phyloP scores from a whole-genome alignment of 2,888 invertebrate genomes.

The Lithosia quadra region DNA sequence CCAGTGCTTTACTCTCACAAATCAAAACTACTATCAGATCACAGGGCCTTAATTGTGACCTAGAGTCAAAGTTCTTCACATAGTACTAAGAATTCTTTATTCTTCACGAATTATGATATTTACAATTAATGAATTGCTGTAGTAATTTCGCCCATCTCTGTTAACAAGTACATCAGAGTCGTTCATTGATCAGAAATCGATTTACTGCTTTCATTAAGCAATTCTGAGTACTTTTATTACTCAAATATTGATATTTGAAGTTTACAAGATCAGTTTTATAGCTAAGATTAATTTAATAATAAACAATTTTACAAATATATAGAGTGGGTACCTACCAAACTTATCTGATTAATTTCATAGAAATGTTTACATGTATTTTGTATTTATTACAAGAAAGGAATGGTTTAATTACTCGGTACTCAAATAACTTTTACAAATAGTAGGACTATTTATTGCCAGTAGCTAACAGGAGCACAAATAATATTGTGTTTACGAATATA shows the following conservation, averaged over 20 bases:
- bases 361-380: background rate
- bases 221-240: background rate
- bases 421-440: background rate
- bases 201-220: background rate
- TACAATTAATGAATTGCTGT: background rate
- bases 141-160: background rate
- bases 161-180: background rate
- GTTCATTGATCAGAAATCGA: background rate
- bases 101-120: no score
- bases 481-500: background rate
- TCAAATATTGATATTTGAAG: background rate
- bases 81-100: no score
- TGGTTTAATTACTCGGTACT: background rate
- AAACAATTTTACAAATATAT: background rate
- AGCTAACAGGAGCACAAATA: background rate
- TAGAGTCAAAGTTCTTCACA: no score
- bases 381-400: background rate
- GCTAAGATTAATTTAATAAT: background rate
- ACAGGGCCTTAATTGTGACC: no score
- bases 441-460: background rate
- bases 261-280: conserved; percentile 4
- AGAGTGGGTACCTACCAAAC: background rate
- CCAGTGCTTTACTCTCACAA: no score
- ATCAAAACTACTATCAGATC: no score
- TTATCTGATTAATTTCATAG: background rate